Evolutionary conservation across 2,797 vertebrate genomes (phyloP), one percentile per base, ranked within the genome.

Genomic region (Paratrypauchen microcephalus): DNA sequence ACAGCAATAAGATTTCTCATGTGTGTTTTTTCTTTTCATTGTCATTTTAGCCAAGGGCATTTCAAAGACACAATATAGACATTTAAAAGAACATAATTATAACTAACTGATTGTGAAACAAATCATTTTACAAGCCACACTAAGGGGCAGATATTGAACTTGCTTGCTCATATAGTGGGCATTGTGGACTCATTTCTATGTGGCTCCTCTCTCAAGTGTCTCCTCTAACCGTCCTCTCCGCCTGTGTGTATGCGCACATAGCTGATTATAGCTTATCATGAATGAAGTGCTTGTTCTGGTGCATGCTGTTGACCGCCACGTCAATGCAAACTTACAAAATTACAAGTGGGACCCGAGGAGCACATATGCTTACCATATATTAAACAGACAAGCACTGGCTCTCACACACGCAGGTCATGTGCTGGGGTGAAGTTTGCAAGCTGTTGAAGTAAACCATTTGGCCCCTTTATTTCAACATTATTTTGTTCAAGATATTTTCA

Each of bases 191-290:
- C 73, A 48, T 67, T 63, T 48, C 36, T 70, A 73, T 77, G 56
- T 80, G 9, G 26, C 55, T 81, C 54, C 61, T 28, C 72, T 69
- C 66, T 79, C 32, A 79, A 79, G 65, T 73, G 72, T 48, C 75
- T 82, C 81, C 83, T 88, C 78, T 69, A 85, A 82, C 82, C 1
- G 81, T 83, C 82, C 83, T 79, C 55, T 75, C 66, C 18, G 28
- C 66, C 66, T 9, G 71, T 81, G 68, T 70, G 74, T 83, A 78
- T 82, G 77, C 75, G 83, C 77, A 1, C 80, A 56, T 23, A 75
- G 73, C 80, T 80, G 80, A 88, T 88, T 86, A 85, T 56, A 78
- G 76, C 77, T 81, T 83, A 82, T 86, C 83, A 68, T 75, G 74
- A 86, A 78, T 73, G 65, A 81, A 74, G 64, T 71, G 69, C 78